Percentiles rank a stretch among this genome's conserved stretches.
Evolutionary conservation across 2,888 invertebrate species (phyloP).

Genomic region (Cecidostiba fungosa): DNA sequence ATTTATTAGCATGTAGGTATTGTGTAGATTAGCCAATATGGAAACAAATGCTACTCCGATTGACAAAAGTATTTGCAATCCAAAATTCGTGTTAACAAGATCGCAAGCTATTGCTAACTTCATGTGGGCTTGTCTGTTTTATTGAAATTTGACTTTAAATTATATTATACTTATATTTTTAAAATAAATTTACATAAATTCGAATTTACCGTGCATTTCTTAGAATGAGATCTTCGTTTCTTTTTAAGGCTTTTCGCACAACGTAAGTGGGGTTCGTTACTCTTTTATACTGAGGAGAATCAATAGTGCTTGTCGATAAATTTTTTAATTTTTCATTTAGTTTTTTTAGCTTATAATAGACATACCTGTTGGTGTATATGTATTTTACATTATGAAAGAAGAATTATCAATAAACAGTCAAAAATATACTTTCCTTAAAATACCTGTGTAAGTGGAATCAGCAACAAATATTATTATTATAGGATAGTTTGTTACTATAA

Average conservation of each 20-base stretch:
- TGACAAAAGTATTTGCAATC: constrained; percentile 41
- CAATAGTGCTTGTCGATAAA: constrained; percentile 15
- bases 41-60: constrained; percentile 2
- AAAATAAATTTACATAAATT: not conserved
- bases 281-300: constrained; percentile 34
- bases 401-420: not conserved
- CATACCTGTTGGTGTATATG: not conserved
- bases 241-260: not conserved
- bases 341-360: not conserved
- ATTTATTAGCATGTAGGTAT: not conserved
- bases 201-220: not conserved
- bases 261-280: not conserved
- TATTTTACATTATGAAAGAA: not conserved
- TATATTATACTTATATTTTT: not conserved
- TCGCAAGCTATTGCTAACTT: constrained; percentile 3
- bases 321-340: constrained; percentile 27
- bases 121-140: constrained; percentile 4
- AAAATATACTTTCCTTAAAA: constrained; percentile 42
- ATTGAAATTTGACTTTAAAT: not conserved
- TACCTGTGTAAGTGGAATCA: constrained; percentile 38
- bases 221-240: not conserved
- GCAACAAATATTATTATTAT: constrained; percentile 26
- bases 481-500: constrained; percentile 34
- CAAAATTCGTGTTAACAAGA: not conserved
- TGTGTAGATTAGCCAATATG: constrained; percentile 16